Base-by-base conservation (phyloP, 2,888 invertebrate species). In the Agriotes lineatus region DNA sequence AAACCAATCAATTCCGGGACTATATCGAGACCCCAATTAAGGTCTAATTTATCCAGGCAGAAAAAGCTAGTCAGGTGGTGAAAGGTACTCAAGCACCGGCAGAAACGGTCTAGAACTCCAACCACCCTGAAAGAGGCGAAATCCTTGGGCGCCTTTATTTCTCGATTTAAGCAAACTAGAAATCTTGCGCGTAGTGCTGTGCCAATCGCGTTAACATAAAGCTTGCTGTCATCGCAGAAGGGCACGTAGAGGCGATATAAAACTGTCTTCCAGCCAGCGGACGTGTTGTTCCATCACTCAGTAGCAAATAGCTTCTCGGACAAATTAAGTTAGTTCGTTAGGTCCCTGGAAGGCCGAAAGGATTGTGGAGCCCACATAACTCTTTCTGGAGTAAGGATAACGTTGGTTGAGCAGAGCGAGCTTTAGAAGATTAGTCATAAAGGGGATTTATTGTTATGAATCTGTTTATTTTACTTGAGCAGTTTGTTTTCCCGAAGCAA, bases 201-300 rank as follows among this genome's bases (percentile, higher is more conserved):
- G 14, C 16, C 44, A 56, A 56, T 33, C 39, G 45, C 19, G 33
- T 56, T 63, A 35, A 63, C 54, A 44, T 63, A 63, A 63, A 56
- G 39, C 44, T 56, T n/a, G 42, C 33, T 33, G 54, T 63, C 63
- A 42, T 52, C 54, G 16, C 30, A 62, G 39, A 10, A 22, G 37
- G 50, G 42, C 62, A 62, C 54, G 63, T 63, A 63, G 37, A 35
- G 12, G 45, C 63, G 42, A 56, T 63, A 63, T 63, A 56, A 54
- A 54, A 63, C 42, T 30, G 63, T 54, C 42, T 63, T 52, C 52
- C 33, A 33, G 20, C 63, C 20, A 61, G 39, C n/a, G 45, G 33
- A 54, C 63, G 63, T 54, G 63, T 56, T 44, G 30, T 63, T 56
- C 56, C 56, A 44, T 63, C 42, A 56, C 54, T 42, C 33, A 45